Conservation (phyloP, 1,140 invertebrate genomes). For the Monochamus saltuarius region DNA sequence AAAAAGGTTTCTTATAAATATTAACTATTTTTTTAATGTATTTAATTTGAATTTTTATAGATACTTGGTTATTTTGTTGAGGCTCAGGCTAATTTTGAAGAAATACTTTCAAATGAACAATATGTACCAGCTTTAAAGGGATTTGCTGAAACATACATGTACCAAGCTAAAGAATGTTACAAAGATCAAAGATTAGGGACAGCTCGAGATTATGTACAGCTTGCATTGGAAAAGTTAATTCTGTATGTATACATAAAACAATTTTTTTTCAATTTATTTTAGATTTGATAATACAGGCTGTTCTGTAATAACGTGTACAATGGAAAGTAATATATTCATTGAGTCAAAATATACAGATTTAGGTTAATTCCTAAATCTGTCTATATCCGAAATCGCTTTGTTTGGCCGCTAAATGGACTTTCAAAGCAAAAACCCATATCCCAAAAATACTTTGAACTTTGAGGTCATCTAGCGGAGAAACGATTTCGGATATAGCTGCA, state of each 20-base stretch:
- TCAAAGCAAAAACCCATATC: too few species aligned
- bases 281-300: too few species aligned
- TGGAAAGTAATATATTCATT: too few species aligned
- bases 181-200: slow-evolving; percentile 65
- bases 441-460: too few species aligned
- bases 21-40: not conserved
- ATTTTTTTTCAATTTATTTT: not conserved
- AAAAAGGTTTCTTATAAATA: slow-evolving; percentile 59
- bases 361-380: too few species aligned
- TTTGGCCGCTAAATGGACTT: too few species aligned
- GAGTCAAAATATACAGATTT: too few species aligned
- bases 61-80: slow-evolving; percentile 65
- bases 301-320: too few species aligned
- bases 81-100: slow-evolving; percentile 68
- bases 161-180: slow-evolving; percentile 62
- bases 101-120: slow-evolving; percentile 60
- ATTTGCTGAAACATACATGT: slow-evolving; percentile 69
- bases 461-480: too few species aligned
- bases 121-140: slow-evolving; percentile 80
- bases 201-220: slow-evolving; percentile 59
- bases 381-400: too few species aligned
- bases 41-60: slow-evolving; percentile 1
- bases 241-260: not conserved
- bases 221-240: not conserved
- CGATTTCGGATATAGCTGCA: too few species aligned